Evolutionary conservation across 1,140 invertebrate genomes (phyloP).

Genomic region (Drosophila equinoxialis): DNA sequence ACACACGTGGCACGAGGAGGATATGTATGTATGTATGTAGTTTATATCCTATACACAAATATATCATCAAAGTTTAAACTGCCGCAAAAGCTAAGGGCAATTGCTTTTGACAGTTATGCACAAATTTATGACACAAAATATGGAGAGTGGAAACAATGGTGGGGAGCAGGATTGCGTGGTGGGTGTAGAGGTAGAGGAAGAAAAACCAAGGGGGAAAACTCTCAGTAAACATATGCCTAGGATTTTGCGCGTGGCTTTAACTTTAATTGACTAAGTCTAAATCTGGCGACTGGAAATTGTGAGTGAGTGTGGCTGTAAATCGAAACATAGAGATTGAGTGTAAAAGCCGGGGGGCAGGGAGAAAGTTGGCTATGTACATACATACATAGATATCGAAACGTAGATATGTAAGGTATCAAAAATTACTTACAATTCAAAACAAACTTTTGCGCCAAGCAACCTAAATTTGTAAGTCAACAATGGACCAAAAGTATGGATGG

Average conservation of each 20-base stretch:
- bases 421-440: conserved; percentile 81
- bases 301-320: conserved; percentile 1
- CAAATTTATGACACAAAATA: conserved; percentile 79
- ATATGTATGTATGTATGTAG: conserved; percentile 23
- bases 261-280: conserved; percentile 74
- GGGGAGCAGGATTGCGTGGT: neutral
- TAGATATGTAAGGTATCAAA: conserved; percentile 73
- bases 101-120: conserved; percentile 80
- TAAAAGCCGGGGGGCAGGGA: too few species aligned
- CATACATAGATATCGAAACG: conserved; percentile 31
- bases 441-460: conserved; percentile 75
- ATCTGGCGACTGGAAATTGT: conserved; percentile 24
- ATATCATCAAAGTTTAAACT: conserved; percentile 80
- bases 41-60: conserved; percentile 69
- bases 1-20: conserved; percentile 8
- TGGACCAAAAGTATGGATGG: conserved; percentile 35
- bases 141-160: conserved; percentile 35
- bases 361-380: neutral
- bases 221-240: conserved; percentile 35
- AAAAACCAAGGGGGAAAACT: neutral
- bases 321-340: too few species aligned
- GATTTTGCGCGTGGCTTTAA: conserved; percentile 37
- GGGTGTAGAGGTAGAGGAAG: neutral
- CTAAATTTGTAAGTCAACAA: conserved; percentile 80
- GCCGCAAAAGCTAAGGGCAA: conserved; percentile 79